phyloP scores from a whole-genome alignment of 2,888 invertebrate genomes.

The Standfussiana lucernea region DNA sequence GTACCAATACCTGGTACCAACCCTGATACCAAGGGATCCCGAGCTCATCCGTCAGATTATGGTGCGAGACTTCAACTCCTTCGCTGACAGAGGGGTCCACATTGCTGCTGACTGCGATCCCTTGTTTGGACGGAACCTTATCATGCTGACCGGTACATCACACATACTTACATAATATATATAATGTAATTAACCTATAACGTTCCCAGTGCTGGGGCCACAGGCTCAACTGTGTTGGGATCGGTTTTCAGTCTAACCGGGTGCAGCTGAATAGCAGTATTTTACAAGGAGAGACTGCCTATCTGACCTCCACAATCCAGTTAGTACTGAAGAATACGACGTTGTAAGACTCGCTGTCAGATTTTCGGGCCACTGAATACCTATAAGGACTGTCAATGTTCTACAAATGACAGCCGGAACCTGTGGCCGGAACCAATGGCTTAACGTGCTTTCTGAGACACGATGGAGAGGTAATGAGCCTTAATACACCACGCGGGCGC shows the following conservation, averaged over 20 bases:
- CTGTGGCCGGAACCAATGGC: neutral
- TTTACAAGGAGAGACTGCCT: neutral
- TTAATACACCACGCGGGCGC: too few relatives aligned
- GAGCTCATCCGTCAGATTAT: constrained; percentile 79
- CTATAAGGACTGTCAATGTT: neutral
- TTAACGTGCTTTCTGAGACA: too few relatives aligned
- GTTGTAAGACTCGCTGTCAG: neutral
- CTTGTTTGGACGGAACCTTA: constrained; percentile 78
- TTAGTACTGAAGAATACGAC: neutral
- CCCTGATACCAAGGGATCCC: constrained; percentile 78
- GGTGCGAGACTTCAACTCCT: constrained; percentile 78
- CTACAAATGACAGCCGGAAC: neutral
- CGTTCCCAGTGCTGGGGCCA: neutral
- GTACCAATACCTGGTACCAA: constrained; percentile 80
- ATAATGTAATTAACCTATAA: neutral
- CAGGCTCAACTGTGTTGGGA: neutral
- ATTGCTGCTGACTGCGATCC: constrained; percentile 79
- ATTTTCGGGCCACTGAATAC: neutral
- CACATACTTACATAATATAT: neutral
- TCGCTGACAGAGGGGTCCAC: constrained; percentile 78
- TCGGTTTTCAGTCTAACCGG: neutral
- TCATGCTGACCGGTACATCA: constrained; percentile 76
- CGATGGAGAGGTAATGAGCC: too few relatives aligned
- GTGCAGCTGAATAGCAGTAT: neutral
- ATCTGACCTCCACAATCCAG: neutral